Base-by-base conservation (phyloP, 2,113 vertebrate species). In the Anguilla rostrata region DNA sequence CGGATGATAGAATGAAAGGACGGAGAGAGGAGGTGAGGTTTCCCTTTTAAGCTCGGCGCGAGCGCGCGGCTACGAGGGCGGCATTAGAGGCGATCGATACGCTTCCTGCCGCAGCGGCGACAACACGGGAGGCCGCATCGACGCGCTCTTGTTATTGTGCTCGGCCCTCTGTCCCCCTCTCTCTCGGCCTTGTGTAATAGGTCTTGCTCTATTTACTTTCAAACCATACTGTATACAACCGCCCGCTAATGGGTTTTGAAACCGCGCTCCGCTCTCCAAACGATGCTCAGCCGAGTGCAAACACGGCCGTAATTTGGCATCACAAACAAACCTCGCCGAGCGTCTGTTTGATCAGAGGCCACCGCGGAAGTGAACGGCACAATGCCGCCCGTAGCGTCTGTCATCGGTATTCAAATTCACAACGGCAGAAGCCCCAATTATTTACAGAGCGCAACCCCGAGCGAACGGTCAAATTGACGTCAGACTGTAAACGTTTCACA, bases 401-500 rank as follows among this genome's bases (percentile, higher is more conserved):
- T 83, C 56, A 20, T 83, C 29, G 34, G 82, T 2, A 60, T 66
- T 63, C 83, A 75, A 84, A 84, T 84, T 84, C 63, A 26, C 43
- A 84, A 75, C n/a, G 29, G 63, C 60, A 41, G 60, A 84, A 78
- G 41, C 40, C 63, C 83, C 43, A 34, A n/a, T 26, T 39, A 84
- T 75, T 75, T 34, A 22, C 34, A n/a, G 3, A 34, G 26, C 34
- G 71, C 71, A 34, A 34, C 71, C n/a, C 71, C 5, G 7, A 29
- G 29, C 18, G 71, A 5, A 34, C 22, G 29, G 63, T 71, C 20
- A 26, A 71, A 20, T 20, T 3, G 57, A 15, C 12, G 3, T 60
- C 3, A 11, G 34, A 34, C n/a, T 12, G 12, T n/a, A 75, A 75
- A n/a, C 4, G 71, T 75, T n/a, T 29, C 26, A 12, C 26, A 12